Evolutionary conservation across 2,888 invertebrate species (phyloP).

Genomic region (Polydrusus pterygomalis): DNA sequence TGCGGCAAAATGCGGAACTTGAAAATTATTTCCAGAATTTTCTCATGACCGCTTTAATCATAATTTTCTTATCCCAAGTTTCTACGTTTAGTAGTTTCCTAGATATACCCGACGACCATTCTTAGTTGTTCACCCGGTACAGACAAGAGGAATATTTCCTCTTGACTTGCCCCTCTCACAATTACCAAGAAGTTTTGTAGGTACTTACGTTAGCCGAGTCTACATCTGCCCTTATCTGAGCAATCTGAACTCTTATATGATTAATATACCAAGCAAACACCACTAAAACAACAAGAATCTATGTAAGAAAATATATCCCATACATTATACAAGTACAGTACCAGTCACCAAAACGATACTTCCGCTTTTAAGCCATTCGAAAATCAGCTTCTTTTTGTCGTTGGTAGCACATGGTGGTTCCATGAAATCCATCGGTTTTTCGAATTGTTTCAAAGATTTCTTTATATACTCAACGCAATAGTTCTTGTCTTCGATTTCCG

Average conservation of each 20-base stretch:
- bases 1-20: no score
- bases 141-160: no score
- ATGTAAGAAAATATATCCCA: no score
- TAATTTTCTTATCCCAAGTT: no score
- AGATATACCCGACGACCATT: no score
- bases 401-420: constrained; percentile 18
- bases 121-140: no score
- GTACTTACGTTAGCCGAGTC: constrained; percentile 38
- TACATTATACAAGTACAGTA: neutral
- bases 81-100: no score
- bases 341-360: constrained; percentile 31
- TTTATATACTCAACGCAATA: constrained; percentile 6
- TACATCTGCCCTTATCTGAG: constrained; percentile 22
- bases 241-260: constrained; percentile 27
- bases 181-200: no score
- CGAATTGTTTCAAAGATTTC: constrained; percentile 12
- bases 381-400: neutral
- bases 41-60: no score
- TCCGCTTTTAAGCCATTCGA: constrained; percentile 23
- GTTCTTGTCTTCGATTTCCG: constrained; percentile 3
- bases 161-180: no score
- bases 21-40: no score
- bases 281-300: constrained; percentile 26
- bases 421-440: constrained; percentile 32
- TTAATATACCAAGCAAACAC: constrained; percentile 44